These are phyloP conservation scores for Chiridota heheva DNA, from an alignment of 35 echinoderm and acorn worm species.

Conservation along the genomic window DNA sequence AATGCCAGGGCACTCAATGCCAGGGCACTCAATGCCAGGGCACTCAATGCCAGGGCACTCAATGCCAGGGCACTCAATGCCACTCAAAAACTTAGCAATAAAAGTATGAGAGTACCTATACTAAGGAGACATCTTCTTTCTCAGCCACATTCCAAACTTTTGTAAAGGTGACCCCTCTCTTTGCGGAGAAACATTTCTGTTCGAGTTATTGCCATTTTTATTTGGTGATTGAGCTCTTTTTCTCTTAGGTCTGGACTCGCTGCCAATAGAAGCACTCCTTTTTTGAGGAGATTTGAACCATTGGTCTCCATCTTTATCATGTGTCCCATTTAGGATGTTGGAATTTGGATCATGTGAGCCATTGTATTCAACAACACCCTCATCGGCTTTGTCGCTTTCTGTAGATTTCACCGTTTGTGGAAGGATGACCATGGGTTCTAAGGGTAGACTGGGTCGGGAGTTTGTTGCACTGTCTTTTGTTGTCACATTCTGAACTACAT, in stretches of 20 bases:
- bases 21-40: no score
- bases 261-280: neutral
- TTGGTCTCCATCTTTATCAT: neutral
- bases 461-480: no score
- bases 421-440: no score
- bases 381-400: neutral
- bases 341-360: neutral
- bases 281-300: neutral
- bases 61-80: no score
- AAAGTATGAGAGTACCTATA: no score
- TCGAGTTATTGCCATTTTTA: slow-evolving; percentile 8
- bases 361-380: neutral
- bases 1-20: no score
- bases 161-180: neutral
- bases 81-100: no score
- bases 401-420: neutral
- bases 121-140: slow-evolving; percentile 20
- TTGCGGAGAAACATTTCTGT: neutral
- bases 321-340: neutral
- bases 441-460: no score
- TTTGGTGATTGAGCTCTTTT: neutral
- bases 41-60: no score
- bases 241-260: neutral
- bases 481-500: no score
- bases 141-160: slow-evolving; percentile 24